Conservation (phyloP, 2,797 vertebrate species). For the Syngnathus rostellatus region DNA sequence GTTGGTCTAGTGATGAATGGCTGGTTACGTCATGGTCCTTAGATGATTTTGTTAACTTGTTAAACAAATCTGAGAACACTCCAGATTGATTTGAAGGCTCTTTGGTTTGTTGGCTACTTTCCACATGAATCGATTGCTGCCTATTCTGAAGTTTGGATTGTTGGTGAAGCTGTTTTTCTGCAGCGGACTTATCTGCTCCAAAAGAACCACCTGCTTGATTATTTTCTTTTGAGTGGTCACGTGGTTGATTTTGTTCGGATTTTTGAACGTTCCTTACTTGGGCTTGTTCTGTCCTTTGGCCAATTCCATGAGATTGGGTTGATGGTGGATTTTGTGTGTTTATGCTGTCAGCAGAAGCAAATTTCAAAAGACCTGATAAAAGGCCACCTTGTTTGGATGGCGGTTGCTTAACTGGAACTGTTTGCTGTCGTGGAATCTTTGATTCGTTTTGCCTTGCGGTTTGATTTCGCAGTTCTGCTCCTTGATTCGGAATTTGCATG, state of each 20-base stretch:
- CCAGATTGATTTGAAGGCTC: conserved; percentile 44
- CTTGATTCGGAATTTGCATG: conserved; percentile 23
- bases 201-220: conserved; percentile 57
- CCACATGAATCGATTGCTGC: conserved; percentile 27
- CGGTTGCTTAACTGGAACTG: conserved; percentile 48
- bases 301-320: background rate
- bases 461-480: conserved; percentile 20
- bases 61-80: conserved; percentile 61
- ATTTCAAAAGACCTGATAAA: conserved; percentile 69
- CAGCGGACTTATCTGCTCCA: conserved; percentile 62
- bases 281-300: conserved; percentile 31
- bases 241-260: conserved; percentile 11
- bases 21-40: conserved; percentile 42
- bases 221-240: conserved; percentile 34
- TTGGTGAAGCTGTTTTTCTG: conserved; percentile 45
- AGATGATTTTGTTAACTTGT: conserved; percentile 57
- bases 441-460: conserved; percentile 33
- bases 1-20: conserved; percentile 29
- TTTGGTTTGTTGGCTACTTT: conserved; percentile 17
- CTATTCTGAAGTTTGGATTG: conserved; percentile 28
- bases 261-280: background rate
- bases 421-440: conserved; percentile 46
- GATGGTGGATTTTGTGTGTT: conserved; percentile 32
- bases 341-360: conserved; percentile 70
- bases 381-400: conserved; percentile 51